Evolutionary conservation across 1,140 invertebrate genomes (phyloP), one percentile per base, ranked within the genome.

Genomic region (Vollenhovia emeryi): DNA sequence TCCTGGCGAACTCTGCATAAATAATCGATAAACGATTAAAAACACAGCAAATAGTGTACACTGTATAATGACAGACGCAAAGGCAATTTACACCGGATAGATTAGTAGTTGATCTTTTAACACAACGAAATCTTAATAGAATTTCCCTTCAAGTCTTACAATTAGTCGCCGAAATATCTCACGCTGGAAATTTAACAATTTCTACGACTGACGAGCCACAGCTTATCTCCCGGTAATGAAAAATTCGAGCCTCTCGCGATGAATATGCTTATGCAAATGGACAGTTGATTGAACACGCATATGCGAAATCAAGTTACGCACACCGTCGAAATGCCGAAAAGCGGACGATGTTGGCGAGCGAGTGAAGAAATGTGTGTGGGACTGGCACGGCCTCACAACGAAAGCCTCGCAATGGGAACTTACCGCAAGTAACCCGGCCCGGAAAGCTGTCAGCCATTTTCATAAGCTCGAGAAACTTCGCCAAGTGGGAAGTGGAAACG

Each of bases 361-460:
- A 40, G 66, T 48, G 59, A 69, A 52, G 66, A 71, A 71, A 71
- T 69, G 48, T 50, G 48, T 50, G 18, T n/a, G 18, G n/a, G 43
- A 68, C 64, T 43, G 59, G 33, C 48, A 55, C 11, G 6, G 30
- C 21, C 50, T 87, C 40, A 30, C 43, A 69, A 57, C 50, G 52
- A 87, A 87, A 75, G 30, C 18, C 68, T 83, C 27, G 80, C 84
- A 79, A 68, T 82, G 71, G n/a, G 78, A 89, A 89, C 82, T 87
- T 88, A 55, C 52, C 52, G 60, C 83, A 55, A 86, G 78, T 84
- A 87, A 86, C 64, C 66, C 50, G 73, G 85, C 78, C 87, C 73
- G 86, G 85, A 84, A 87, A 84, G 80, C 87, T 88, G 85, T 84
- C 87, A 84, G 85, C 87, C 87, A 88, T 88, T 88, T 87, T 88